Evolutionary conservation across 2,888 invertebrate genomes (phyloP).

Genomic region (Hypercompe scribonia): DNA sequence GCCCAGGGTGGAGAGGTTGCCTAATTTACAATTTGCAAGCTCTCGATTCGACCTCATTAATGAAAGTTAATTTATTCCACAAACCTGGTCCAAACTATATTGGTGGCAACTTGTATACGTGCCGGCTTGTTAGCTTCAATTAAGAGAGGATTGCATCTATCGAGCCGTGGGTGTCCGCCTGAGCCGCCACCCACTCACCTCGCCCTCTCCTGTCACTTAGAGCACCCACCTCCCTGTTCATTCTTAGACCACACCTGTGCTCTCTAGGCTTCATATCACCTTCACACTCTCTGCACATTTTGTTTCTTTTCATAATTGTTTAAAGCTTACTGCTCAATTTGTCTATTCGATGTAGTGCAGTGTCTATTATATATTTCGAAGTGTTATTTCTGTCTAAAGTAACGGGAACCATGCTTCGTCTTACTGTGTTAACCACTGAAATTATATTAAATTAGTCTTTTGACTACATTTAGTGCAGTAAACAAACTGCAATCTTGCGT

Average conservation of each 20-base stretch:
- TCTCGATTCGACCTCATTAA: slow-evolving; percentile 69
- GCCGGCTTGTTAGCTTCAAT: slow-evolving; percentile 78
- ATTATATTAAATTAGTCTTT: slow-evolving; percentile 47
- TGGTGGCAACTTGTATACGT: slow-evolving; percentile 71
- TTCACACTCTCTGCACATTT: slow-evolving; percentile 72
- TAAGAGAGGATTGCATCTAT: slow-evolving; percentile 72
- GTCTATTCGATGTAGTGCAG: slow-evolving; percentile 72
- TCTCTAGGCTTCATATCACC: slow-evolving; percentile 70
- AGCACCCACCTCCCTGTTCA: slow-evolving; percentile 69
- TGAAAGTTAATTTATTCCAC: slow-evolving; percentile 64
- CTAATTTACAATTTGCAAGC: slow-evolving; percentile 64
- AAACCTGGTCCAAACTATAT: slow-evolving; percentile 66
- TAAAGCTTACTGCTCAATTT: slow-evolving; percentile 76
- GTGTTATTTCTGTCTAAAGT: slow-evolving; percentile 57
- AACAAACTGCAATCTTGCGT: slow-evolving; percentile 50
- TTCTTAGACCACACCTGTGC: slow-evolving; percentile 71
- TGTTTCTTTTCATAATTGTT: slow-evolving; percentile 59
- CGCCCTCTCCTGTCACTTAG: slow-evolving; percentile 67
- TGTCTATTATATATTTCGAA: slow-evolving; percentile 61
- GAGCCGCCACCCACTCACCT: slow-evolving; percentile 71
- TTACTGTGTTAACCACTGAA: slow-evolving; percentile 35
- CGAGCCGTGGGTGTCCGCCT: slow-evolving; percentile 86
- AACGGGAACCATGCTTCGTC: slow-evolving; percentile 61
- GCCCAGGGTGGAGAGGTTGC: slow-evolving; percentile 78
- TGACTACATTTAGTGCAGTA: slow-evolving; percentile 45